Percentiles rank a stretch among this genome's conserved stretches.
Conservation (phyloP, 2,113 vertebrate species). For the Zosterops japonicus region DNA sequence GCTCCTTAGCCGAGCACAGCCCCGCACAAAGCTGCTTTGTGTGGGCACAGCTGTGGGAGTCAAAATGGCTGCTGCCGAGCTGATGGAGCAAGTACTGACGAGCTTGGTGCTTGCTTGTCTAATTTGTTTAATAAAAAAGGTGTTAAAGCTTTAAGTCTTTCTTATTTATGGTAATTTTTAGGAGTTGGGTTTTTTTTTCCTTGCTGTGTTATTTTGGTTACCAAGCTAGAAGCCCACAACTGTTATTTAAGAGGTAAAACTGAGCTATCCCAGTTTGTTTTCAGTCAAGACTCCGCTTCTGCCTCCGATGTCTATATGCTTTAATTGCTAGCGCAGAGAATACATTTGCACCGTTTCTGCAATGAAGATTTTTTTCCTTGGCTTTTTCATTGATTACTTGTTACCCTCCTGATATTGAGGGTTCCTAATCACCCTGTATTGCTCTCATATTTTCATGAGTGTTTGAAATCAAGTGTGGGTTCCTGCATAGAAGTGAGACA, state of each 20-base stretch:
- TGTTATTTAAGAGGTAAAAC: neutral
- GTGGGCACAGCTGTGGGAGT: neutral
- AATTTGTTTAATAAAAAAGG: neutral
- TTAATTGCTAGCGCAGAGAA: fast-evolving
- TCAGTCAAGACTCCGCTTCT: neutral
- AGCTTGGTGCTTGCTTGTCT: neutral
- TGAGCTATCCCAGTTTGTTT: neutral
- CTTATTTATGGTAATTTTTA: neutral
- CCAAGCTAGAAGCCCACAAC: neutral
- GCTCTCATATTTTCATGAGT: fast-evolving
- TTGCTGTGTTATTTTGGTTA: neutral
- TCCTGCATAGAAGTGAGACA: neutral
- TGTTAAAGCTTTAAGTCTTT: neutral
- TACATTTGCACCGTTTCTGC: neutral
- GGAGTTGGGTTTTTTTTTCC: neutral
- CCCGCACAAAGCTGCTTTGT: neutral
- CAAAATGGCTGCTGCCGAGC: constrained; percentile 57
- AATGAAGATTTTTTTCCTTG: neutral
- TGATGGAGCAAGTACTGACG: neutral
- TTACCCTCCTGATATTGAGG: fast-evolving
- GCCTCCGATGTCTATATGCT: fast-evolving
- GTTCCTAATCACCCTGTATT: fast-evolving
- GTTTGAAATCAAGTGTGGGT: neutral
- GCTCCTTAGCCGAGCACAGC: neutral
- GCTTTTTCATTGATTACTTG: neutral